phyloP scores from a whole-genome alignment of 2,113 vertebrate species.

The Elephantulus edwardii region DNA sequence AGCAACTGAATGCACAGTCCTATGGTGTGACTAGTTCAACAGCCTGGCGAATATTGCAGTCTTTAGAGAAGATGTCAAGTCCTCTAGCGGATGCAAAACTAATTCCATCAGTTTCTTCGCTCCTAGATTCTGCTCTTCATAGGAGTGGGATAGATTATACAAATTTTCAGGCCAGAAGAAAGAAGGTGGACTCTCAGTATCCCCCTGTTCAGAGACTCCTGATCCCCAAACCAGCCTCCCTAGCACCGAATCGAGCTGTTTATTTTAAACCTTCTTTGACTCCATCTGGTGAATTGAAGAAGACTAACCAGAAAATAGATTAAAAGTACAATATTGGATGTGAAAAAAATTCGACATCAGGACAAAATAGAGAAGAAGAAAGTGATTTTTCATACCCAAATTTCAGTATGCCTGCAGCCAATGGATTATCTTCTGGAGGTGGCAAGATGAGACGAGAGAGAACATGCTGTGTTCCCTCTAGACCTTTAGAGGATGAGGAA shows the following conservation, averaged over 20 bases:
- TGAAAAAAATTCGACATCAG: constrained; percentile 84
- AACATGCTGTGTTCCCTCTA: constrained; percentile 80
- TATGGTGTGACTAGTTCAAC: constrained; percentile 96
- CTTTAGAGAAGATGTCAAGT: constrained; percentile 98
- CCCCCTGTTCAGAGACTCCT: constrained; percentile 94
- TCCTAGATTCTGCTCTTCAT: constrained; percentile 88
- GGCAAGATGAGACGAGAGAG: constrained; percentile 9
- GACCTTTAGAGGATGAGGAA: constrained; percentile 85
- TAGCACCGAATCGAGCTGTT: constrained; percentile 86
- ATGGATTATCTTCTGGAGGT: constrained; percentile 67
- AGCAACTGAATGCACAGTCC: constrained; percentile 89
- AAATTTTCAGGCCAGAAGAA: constrained; percentile 86
- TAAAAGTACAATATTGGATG: constrained; percentile 80
- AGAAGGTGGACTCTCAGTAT: constrained; percentile 89
- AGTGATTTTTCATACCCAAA: constrained; percentile 87
- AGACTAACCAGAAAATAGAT: constrained; percentile 84
- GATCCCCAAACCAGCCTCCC: constrained; percentile 86
- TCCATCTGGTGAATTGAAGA: constrained; percentile 84
- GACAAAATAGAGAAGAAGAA: constrained; percentile 82
- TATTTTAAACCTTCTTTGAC: constrained; percentile 95
- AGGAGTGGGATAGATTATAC: constrained; percentile 83
- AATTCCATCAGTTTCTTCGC: constrained; percentile 91
- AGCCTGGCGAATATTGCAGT: constrained; percentile 95
- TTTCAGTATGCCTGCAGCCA: constrained; percentile 88
- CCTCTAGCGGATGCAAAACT: constrained; percentile 96